Evolutionary conservation across 2,888 invertebrate species (phyloP).

Genomic region (Trichacis sp.): DNA sequence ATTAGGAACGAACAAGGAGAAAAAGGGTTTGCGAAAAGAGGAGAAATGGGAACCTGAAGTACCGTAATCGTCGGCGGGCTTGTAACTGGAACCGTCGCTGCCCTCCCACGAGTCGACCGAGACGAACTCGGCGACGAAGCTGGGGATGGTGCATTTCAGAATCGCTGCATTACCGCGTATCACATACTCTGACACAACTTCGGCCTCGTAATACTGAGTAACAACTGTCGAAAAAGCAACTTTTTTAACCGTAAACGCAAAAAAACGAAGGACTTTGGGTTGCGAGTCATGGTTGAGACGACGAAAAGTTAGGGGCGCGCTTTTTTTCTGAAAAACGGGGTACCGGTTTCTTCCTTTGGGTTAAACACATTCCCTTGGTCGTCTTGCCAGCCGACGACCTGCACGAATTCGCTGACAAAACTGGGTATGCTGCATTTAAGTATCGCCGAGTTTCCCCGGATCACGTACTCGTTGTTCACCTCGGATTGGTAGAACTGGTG

Average conservation of each 20-base stretch:
- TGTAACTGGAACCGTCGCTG: slow-evolving; percentile 77
- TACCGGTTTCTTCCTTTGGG: slow-evolving; percentile 63
- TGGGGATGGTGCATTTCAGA: slow-evolving; percentile 89
- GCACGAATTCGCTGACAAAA: slow-evolving; percentile 91
- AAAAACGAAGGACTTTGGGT: slow-evolving; percentile 22
- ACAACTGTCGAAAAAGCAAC: slow-evolving; percentile 75
- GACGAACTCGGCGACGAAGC: slow-evolving; percentile 92
- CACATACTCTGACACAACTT: slow-evolving; percentile 91
- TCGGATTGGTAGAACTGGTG: slow-evolving; percentile 91
- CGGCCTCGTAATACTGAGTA: slow-evolving; percentile 89
- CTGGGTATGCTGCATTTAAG: slow-evolving; percentile 91
- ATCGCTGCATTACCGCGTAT: slow-evolving; percentile 90
- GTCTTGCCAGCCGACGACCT: slow-evolving; percentile 84
- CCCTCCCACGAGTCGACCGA: slow-evolving; percentile 86
- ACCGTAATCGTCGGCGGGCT: slow-evolving; percentile 81
- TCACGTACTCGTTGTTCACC: slow-evolving; percentile 91
- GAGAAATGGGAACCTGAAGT: slow-evolving; percentile 55
- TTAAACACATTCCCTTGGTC: slow-evolving; percentile 69
- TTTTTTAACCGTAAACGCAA: neutral
- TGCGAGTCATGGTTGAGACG: slow-evolving; percentile 33
- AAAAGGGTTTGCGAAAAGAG: neutral
- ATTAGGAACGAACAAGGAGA: neutral
- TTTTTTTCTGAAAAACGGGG: neutral
- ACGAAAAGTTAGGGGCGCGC: slow-evolving; percentile 28
- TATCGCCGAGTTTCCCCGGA: slow-evolving; percentile 88